Evolutionary conservation across 1,140 invertebrate species (phyloP), one percentile per base, ranked within the genome.

Genomic region (Rhagoletis pomonella): DNA sequence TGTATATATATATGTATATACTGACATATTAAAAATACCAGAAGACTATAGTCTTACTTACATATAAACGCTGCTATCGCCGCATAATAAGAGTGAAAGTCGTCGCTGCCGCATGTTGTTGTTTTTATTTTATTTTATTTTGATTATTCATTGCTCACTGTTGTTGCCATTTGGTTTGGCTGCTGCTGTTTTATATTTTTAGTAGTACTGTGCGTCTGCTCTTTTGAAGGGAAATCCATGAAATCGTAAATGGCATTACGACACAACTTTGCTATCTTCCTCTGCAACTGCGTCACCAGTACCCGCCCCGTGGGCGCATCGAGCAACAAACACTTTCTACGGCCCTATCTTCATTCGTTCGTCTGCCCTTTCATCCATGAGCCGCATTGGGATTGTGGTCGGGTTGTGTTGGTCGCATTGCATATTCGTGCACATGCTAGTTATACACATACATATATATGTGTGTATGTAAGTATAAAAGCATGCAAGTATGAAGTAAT

Each of bases 51-150:
- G 5, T 55, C 5, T 62, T 62, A 62, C 10, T 14, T 62, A 62
- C 2, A 62, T 62, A 62, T 62, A 14, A 17, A 47, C 67, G 67
- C 67, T 44, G 67, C 42, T 14, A 47, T 17, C 67, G 47, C 47
- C 55, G 60, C 86, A 86, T 86, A 69, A 86, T 86, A 67, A 86
- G 86, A 86, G 86, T 86, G 86, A 86, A 86, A 86, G 86, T 86
- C 86, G 59, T 55, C 62, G 59, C 64, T 39, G 62, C 64, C 14
- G 6, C 64, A 29, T 42, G 73, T 50, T 58, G 47, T 55, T 81
- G 73, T 55, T 81, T 17, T 81, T 47, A 9, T 77, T 77, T n/a
- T 73, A 47, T 3, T 50, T 44, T 47, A 77, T 81, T 81, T 81
- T 81, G 17, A 81, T n/a, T 81, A 10, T 81, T 81, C 44, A n/a